Percentiles rank a stretch among this genome's conserved stretches.
Conservation (phyloP, 2,113 vertebrate genomes). For the Halcyon malimbica region DNA sequence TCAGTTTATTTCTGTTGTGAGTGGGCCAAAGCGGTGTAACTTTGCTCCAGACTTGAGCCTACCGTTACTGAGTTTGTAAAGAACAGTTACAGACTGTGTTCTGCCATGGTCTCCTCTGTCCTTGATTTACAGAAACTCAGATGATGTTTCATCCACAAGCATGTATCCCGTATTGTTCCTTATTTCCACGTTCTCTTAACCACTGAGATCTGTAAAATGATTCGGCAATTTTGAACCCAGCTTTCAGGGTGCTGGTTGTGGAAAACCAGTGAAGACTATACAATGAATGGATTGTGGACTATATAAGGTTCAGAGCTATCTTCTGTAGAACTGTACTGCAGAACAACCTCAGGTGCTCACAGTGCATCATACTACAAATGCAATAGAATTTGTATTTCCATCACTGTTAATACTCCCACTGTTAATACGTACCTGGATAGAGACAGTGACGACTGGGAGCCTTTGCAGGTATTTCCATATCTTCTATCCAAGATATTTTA, state of each 20-base stretch:
- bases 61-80: not conserved
- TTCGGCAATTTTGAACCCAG: not conserved
- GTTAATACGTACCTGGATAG: not conserved
- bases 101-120: not conserved
- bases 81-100: not conserved
- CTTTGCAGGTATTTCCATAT: not conserved
- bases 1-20: not conserved
- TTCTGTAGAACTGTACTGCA: not conserved
- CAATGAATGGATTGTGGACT: not conserved
- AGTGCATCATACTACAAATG: not conserved
- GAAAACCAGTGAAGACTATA: not conserved
- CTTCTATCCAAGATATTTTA: not conserved
- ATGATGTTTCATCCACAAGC: not conserved
- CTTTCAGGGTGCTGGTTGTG: not conserved
- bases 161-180: not conserved
- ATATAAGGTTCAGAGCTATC: not conserved
- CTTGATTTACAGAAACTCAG: not conserved
- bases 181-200: not conserved
- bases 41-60: not conserved
- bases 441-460: not conserved
- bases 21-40: not conserved
- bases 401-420: not conserved
- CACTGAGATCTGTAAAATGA: not conserved
- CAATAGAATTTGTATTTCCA: not conserved
- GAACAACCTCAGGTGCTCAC: not conserved